These are phyloP conservation scores for Delphinapterus leucas DNA, from an alignment of 2,113 vertebrate species.

Conservation along the genomic window DNA sequence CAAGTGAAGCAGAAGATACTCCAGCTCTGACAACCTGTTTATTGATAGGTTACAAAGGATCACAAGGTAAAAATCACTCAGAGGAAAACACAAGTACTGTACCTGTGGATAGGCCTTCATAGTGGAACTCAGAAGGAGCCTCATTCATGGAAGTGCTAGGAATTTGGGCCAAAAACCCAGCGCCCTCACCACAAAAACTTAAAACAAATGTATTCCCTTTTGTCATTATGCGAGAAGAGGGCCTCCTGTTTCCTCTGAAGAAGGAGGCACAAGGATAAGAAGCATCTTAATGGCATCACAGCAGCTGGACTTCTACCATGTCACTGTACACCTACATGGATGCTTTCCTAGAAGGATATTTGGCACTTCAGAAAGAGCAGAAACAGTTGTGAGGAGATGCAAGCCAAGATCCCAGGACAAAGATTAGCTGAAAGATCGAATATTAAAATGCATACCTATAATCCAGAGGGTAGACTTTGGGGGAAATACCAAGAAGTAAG, in stretches of 20 bases:
- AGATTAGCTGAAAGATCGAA: constrained; percentile 87
- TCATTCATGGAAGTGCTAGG: constrained; percentile 86
- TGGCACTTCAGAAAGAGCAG: constrained; percentile 75
- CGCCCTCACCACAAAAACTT: constrained; percentile 80
- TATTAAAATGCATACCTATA: constrained; percentile 72
- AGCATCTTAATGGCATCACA: constrained; percentile 88
- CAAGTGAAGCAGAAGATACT: neutral
- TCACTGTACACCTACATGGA: constrained; percentile 82
- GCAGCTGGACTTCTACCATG: constrained; percentile 87
- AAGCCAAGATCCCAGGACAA: constrained; percentile 89
- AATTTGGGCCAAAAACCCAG: constrained; percentile 75
- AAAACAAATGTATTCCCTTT: constrained; percentile 85
- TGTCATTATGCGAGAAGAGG: constrained; percentile 64
- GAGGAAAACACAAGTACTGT: constrained; percentile 53
- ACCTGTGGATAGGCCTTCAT: constrained; percentile 64
- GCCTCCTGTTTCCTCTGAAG: constrained; percentile 72
- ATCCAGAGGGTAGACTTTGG: neutral
- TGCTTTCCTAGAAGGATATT: constrained; percentile 84
- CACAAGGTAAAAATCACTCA: constrained; percentile 39
- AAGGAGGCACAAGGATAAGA: constrained; percentile 83
- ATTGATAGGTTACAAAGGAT: constrained; percentile 82
- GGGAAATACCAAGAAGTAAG: neutral
- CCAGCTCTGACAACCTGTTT: constrained; percentile 71
- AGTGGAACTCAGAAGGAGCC: constrained; percentile 75
- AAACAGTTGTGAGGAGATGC: constrained; percentile 83